A percentile compares a stretch with the other conserved stretches of the same genome.
phyloP scores from a whole-genome alignment of 2,113 vertebrate species.

The Galbula dea region DNA sequence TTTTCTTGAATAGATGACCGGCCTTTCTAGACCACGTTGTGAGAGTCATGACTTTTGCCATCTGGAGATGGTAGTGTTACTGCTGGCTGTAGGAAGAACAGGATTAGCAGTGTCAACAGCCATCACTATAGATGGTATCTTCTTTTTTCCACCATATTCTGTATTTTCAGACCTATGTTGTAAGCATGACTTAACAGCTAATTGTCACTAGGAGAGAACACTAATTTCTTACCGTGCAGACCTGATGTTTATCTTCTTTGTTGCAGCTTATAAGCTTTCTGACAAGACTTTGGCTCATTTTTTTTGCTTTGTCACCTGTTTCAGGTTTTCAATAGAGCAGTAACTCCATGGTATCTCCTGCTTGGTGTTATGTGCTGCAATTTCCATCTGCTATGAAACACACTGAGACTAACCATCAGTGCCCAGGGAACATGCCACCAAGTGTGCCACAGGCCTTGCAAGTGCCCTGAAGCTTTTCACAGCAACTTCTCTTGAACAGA shows the following conservation, averaged over 20 bases:
- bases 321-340: neutral
- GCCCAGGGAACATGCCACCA: neutral
- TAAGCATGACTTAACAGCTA: neutral
- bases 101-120: neutral
- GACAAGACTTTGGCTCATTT: neutral
- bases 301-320: neutral
- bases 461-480: neutral
- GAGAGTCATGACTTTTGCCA: neutral
- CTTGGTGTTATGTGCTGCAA: neutral
- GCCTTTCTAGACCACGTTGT: neutral
- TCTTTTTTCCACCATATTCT: neutral
- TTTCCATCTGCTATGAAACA: neutral
- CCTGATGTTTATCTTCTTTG: neutral
- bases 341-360: neutral
- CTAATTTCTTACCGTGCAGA: neutral
- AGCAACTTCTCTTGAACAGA: neutral
- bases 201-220: neutral
- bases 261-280: neutral
- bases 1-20: neutral
- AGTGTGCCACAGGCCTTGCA: neutral
- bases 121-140: neutral
- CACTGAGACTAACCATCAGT: neutral
- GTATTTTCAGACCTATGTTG: neutral
- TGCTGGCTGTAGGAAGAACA: neutral
- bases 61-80: neutral